Conservation (phyloP, 1,140 invertebrate species). For the Pantala flavescens region DNA sequence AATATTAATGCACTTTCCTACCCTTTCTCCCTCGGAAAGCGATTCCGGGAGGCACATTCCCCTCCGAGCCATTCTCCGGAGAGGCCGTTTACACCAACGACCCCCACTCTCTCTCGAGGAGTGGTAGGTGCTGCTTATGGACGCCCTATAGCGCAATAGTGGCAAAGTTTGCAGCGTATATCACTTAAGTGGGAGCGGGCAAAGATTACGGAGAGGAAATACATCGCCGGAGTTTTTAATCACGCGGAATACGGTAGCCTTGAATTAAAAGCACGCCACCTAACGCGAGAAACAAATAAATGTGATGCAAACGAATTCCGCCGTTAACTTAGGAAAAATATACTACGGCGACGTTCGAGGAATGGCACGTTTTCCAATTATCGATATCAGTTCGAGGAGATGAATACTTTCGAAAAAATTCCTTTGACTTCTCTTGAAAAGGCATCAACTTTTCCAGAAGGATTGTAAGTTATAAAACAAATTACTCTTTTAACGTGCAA, state of each 20-base stretch:
- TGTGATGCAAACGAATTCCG: too few relatives aligned
- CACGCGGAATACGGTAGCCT: background rate
- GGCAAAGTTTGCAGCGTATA: background rate
- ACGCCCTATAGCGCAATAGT: background rate
- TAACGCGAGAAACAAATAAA: too few relatives aligned
- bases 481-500: too few relatives aligned
- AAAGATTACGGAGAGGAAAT: background rate
- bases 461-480: too few relatives aligned
- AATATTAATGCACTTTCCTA: constrained; percentile 7
- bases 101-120: background rate
- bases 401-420: too few relatives aligned
- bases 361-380: too few relatives aligned
- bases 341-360: too few relatives aligned
- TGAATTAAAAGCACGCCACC: background rate
- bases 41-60: background rate
- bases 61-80: background rate
- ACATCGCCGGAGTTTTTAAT: background rate
- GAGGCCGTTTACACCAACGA: background rate
- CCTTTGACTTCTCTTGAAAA: too few relatives aligned
- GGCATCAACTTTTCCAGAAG: too few relatives aligned
- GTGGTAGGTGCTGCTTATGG: background rate
- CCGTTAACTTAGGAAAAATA: too few relatives aligned
- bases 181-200: background rate
- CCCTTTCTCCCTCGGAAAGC: background rate
- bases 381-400: too few relatives aligned